Evolutionary conservation across 92 coral and sea anemone species (phyloP).

Genomic region (Ricordea florida): DNA sequence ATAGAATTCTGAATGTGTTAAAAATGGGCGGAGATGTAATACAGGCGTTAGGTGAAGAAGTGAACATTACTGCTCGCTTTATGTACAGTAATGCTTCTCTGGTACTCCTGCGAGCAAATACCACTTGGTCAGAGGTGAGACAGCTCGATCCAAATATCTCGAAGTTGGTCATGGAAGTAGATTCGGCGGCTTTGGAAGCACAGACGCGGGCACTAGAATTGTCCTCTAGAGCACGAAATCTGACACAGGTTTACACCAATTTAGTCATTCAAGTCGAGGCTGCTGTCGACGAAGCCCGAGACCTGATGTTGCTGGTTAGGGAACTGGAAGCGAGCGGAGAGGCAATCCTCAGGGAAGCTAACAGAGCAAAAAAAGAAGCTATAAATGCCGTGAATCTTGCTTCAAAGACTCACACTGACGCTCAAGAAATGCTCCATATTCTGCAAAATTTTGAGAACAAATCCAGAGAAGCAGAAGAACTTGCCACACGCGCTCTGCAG

Average conservation of each 20-base stretch:
- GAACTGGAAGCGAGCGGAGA: slow-evolving; percentile 21
- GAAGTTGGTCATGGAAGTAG: slow-evolving; percentile 31
- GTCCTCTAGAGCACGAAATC: slow-evolving; percentile 13
- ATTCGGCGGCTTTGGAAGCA: slow-evolving; percentile 32
- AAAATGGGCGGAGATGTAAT: slow-evolving; percentile 31
- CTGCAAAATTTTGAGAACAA: slow-evolving; percentile 62
- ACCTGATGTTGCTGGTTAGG: slow-evolving; percentile 34
- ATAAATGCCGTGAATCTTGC: slow-evolving; percentile 74
- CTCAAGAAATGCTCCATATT: slow-evolving; percentile 69
- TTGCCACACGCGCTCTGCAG: slow-evolving; percentile 72
- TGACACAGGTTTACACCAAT: slow-evolving; percentile 34
- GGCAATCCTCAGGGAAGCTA: slow-evolving; percentile 67
- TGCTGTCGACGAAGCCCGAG: slow-evolving; percentile 31
- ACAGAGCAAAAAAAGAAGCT: slow-evolving; percentile 59
- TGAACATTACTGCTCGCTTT: slow-evolving; percentile 38
- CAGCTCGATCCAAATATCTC: slow-evolving; percentile 51
- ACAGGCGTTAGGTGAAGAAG: slow-evolving; percentile 8
- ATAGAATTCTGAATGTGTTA: slow-evolving; percentile 7
- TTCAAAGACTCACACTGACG: slow-evolving; percentile 68
- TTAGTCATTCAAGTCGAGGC: slow-evolving; percentile 35
- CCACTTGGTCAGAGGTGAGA: slow-evolving; percentile 21
- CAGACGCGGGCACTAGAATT: slow-evolving; percentile 37
- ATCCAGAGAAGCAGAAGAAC: slow-evolving; percentile 65
- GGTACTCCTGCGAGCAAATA: slow-evolving; percentile 50
- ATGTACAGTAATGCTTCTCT: slow-evolving; percentile 52